A percentile compares a stretch with the other conserved stretches of the same genome.
Evolutionary conservation across 2,888 invertebrate species (phyloP).

Genomic region (Sarcophaga subvicina): DNA sequence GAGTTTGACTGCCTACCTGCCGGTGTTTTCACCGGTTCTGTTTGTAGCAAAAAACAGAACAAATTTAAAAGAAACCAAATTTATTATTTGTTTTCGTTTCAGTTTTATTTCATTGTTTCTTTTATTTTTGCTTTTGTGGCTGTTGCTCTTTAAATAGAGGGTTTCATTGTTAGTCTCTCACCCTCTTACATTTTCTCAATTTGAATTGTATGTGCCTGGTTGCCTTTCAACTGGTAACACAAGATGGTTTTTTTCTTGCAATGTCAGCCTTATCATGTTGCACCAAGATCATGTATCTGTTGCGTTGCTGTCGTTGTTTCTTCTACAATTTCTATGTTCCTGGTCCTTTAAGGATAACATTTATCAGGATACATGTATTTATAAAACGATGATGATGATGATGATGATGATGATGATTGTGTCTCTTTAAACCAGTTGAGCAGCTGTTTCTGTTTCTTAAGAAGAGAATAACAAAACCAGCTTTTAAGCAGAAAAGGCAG

Average conservation of each 20-base stretch:
- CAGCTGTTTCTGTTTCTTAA: conserved; percentile 47
- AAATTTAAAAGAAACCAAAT: too few relatives aligned
- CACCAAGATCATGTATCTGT: conserved; percentile 41
- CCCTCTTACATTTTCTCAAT: background rate
- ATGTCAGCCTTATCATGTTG: conserved; percentile 11
- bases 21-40: too few relatives aligned
- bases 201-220: background rate
- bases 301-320: conserved; percentile 24
- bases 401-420: conserved; percentile 14
- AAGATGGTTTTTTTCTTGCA: background rate
- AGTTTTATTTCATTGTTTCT: too few relatives aligned
- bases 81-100: too few relatives aligned
- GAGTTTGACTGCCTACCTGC: too few relatives aligned
- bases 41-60: too few relatives aligned
- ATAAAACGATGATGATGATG: conserved; percentile 9
- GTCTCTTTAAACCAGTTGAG: conserved; percentile 32
- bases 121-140: too few relatives aligned
- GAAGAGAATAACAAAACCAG: background rate
- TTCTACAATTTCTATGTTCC: conserved; percentile 20
- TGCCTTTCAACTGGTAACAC: background rate
- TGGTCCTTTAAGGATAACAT: conserved; percentile 19
- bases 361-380: too few relatives aligned
- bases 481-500: conserved; percentile 3
- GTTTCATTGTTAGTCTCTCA: background rate
- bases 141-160: background rate